Percentiles rank a stretch among this genome's conserved stretches.
phyloP scores from a whole-genome alignment of 2,113 vertebrate species.

The Tauraco erythrolophus region DNA sequence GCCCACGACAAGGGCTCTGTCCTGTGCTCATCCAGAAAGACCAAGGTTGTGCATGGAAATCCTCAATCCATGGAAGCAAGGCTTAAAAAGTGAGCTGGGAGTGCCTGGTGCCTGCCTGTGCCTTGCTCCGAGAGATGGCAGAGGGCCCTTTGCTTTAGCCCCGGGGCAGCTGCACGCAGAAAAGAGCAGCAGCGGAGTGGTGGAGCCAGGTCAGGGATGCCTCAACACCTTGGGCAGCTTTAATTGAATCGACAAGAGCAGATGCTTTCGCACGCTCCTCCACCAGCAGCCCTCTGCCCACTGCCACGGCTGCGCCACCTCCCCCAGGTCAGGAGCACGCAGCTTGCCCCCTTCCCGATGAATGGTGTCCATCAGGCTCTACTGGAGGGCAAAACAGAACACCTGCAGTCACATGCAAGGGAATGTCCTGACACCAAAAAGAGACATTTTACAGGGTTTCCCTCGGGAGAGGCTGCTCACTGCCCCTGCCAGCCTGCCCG shows the following conservation, averaged over 20 bases:
- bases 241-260: background rate
- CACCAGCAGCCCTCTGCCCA: background rate
- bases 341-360: background rate
- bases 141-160: background rate
- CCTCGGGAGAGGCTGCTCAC: background rate
- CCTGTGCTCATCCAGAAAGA: background rate
- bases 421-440: fast-evolving
- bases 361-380: background rate
- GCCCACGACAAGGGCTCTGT: background rate
- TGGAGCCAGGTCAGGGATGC: background rate
- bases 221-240: background rate
- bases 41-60: background rate
- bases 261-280: fast-evolving
- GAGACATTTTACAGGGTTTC: background rate
- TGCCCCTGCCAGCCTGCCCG: background rate
- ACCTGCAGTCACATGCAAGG: fast-evolving
- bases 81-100: background rate
- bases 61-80: fast-evolving
- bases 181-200: fast-evolving
- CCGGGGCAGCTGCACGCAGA: too few relatives aligned
- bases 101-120: background rate
- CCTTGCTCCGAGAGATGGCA: background rate
- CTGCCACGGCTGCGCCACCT: fast-evolving
- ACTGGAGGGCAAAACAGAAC: background rate
- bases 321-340: fast-evolving